These are phyloP conservation scores for Microtus richardsoni DNA, from an alignment of 2,113 vertebrate species.

Conservation along the genomic window DNA sequence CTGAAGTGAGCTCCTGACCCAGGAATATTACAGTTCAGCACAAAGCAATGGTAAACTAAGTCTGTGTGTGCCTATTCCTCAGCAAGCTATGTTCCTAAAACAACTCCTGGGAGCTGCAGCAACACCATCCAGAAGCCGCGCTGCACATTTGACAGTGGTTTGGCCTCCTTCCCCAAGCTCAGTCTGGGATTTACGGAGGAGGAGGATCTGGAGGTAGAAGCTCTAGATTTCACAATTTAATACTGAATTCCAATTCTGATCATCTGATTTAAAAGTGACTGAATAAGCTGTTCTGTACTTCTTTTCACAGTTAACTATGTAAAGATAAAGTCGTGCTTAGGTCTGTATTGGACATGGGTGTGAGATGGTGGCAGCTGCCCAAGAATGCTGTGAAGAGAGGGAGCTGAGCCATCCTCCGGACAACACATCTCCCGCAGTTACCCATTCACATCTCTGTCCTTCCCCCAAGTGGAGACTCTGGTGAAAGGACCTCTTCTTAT, in stretches of 20 bases:
- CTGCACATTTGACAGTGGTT: background rate
- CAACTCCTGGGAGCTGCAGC: background rate
- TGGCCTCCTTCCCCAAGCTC: background rate
- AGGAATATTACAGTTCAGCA: slow-evolving; percentile 19
- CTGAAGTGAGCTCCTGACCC: background rate
- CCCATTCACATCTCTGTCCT: background rate
- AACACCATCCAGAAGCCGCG: background rate
- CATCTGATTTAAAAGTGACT: background rate
- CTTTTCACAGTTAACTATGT: background rate
- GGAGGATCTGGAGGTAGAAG: background rate
- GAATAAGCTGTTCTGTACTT: background rate
- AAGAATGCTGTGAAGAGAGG: background rate
- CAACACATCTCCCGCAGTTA: background rate
- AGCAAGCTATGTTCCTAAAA: background rate
- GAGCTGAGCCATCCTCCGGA: background rate
- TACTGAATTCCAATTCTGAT: background rate
- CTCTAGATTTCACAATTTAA: slow-evolving; percentile 16
- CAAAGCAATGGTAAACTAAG: slow-evolving; percentile 2
- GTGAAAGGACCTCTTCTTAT: background rate
- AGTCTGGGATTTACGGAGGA: background rate
- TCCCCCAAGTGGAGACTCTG: background rate
- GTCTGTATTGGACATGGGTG: background rate
- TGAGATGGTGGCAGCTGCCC: background rate
- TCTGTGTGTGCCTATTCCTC: background rate
- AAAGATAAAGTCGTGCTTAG: background rate